Conservation (phyloP, 2,797 vertebrate species). For the Halcyon leucocephala region DNA sequence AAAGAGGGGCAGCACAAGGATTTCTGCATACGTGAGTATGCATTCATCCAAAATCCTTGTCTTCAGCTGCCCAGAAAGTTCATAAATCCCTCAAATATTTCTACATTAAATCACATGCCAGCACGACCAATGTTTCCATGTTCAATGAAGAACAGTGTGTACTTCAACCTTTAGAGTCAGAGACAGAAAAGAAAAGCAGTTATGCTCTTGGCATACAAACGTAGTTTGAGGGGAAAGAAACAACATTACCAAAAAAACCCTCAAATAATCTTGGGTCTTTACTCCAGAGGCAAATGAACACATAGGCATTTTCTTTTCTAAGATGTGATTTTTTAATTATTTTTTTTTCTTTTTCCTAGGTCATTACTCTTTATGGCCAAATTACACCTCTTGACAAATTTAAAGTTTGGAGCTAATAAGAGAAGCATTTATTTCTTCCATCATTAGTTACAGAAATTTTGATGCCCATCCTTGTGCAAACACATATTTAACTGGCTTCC, state of each 20-base stretch:
- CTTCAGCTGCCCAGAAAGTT: background rate
- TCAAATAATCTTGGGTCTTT: background rate
- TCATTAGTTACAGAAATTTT: background rate
- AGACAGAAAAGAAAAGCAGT: background rate
- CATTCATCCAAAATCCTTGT: background rate
- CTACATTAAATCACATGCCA: background rate
- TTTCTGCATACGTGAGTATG: background rate
- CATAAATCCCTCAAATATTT: conserved; percentile 16
- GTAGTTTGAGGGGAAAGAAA: background rate
- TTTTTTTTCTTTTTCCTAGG: background rate
- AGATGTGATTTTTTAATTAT: background rate
- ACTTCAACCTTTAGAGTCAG: background rate
- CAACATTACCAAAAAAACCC: background rate
- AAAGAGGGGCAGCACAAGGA: background rate
- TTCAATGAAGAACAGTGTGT: background rate
- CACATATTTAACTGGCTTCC: conserved; percentile 1
- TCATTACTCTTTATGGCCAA: background rate
- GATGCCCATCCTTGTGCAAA: background rate
- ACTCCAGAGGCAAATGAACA: background rate
- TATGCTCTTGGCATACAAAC: background rate
- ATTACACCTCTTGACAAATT: background rate
- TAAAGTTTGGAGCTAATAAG: background rate
- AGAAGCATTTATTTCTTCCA: background rate
- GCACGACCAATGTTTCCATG: background rate
- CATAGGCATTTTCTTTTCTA: background rate